Evolutionary conservation across 2,888 invertebrate species (phyloP).

Genomic region (Hypena proboscidalis): DNA sequence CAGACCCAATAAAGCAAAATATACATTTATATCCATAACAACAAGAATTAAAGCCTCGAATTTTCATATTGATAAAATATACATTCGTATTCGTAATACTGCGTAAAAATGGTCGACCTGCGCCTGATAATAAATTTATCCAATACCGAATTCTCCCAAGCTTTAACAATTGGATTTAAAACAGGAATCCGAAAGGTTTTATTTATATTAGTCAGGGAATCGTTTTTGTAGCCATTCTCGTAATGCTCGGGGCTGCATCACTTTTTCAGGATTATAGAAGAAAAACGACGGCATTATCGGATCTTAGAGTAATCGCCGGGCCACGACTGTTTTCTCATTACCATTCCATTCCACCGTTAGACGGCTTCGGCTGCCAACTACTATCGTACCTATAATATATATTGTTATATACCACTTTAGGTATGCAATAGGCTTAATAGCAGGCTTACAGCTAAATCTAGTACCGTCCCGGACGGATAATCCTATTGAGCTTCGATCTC

Average conservation of each 20-base stretch:
- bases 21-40: neutral
- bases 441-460: constrained; percentile 22
- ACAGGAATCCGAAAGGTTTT: constrained; percentile 61
- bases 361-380: constrained; percentile 27
- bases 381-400: constrained; percentile 14
- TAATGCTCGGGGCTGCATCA: constrained; percentile 65
- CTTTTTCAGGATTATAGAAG: constrained; percentile 81
- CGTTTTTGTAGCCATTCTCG: constrained; percentile 62
- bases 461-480: constrained; percentile 18
- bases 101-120: constrained; percentile 13
- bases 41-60: neutral
- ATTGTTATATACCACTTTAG: constrained; percentile 12
- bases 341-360: constrained; percentile 59
- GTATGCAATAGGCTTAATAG: constrained; percentile 19
- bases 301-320: constrained; percentile 73
- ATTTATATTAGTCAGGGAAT: constrained; percentile 65
- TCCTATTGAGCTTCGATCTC: constrained; percentile 13
- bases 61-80: constrained; percentile 5
- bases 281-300: constrained; percentile 79
- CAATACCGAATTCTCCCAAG: constrained; percentile 41
- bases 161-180: constrained; percentile 59
- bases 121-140: constrained; percentile 39
- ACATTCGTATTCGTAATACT: constrained; percentile 12
- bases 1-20: neutral
- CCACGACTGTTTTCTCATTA: constrained; percentile 72